phyloP scores from a whole-genome alignment of 92 coral and sea anemone species.

The Epizoanthus stellaris region DNA sequence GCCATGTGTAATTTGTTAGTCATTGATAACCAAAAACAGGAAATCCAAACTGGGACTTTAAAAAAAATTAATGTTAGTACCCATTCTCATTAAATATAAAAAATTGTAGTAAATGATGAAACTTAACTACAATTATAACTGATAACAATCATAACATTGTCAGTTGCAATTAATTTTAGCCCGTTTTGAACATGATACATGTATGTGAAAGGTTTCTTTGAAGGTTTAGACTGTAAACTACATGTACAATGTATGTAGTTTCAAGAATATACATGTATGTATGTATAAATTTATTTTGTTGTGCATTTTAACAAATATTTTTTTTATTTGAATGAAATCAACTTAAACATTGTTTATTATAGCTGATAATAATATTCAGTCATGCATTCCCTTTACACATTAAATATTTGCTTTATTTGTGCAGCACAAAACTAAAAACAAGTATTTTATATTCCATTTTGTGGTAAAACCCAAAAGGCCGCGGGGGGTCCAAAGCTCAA shows the following conservation, averaged over 20 bases:
- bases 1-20: slow-evolving; percentile 11
- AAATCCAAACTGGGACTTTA: slow-evolving; percentile 5
- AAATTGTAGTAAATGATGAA: slow-evolving; percentile 1
- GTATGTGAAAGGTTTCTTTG: not conserved
- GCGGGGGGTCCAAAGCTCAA: not conserved
- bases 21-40: not conserved
- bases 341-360: no score
- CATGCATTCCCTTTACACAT: not conserved
- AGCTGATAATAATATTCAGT: no score
- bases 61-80: not conserved
- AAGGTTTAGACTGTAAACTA: not conserved
- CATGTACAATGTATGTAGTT: not conserved
- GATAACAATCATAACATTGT: slow-evolving; percentile 20
- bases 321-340: no score
- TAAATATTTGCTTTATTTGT: slow-evolving; percentile 11
- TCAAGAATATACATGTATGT: not conserved
- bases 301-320: no score
- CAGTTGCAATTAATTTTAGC: slow-evolving; percentile 1
- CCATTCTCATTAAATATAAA: not conserved
- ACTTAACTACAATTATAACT: not conserved
- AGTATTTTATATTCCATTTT: slow-evolving; percentile 8
- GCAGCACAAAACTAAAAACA: slow-evolving; percentile 1
- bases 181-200: not conserved
- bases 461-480: not conserved
- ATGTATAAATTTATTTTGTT: not conserved